Percentiles rank a stretch among this genome's conserved stretches.
phyloP scores from a whole-genome alignment of 2,113 vertebrate species.

The Prietella phreatophila region DNA sequence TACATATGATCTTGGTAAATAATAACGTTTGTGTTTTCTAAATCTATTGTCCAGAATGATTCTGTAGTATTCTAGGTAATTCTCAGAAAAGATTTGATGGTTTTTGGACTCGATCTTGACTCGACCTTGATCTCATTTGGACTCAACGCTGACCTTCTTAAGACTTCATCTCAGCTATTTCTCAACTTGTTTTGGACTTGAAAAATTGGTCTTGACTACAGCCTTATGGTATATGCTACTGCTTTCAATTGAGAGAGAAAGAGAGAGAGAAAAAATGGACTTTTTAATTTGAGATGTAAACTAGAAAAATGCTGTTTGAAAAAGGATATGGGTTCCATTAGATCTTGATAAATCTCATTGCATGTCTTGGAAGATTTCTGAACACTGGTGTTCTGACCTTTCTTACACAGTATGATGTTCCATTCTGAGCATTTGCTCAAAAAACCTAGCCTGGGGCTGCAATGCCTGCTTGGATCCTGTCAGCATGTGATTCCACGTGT shows the following conservation, averaged over 20 bases:
- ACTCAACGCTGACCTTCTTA: background rate
- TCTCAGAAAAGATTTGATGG: background rate
- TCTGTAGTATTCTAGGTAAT: background rate
- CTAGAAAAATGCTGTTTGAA: background rate
- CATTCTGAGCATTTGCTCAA: too few relatives aligned
- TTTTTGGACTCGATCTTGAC: background rate
- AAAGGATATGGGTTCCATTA: background rate
- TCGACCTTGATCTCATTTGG: background rate
- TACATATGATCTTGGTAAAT: background rate
- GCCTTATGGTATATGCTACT: background rate
- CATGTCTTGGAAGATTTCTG: background rate
- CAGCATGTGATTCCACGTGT: conserved; percentile 64
- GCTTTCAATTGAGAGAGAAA: background rate
- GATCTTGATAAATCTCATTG: background rate
- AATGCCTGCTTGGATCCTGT: conserved; percentile 54
- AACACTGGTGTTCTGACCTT: background rate
- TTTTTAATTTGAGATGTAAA: background rate
- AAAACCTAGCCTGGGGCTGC: background rate
- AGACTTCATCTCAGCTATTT: background rate
- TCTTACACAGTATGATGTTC: too few relatives aligned
- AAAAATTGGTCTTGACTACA: background rate
- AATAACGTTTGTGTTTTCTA: background rate
- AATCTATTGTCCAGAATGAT: background rate
- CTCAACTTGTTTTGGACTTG: background rate
- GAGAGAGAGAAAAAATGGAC: background rate